These are phyloP conservation scores for Mythimna pallens DNA, from an alignment of 2,888 invertebrate species.

Conservation along the genomic window DNA sequence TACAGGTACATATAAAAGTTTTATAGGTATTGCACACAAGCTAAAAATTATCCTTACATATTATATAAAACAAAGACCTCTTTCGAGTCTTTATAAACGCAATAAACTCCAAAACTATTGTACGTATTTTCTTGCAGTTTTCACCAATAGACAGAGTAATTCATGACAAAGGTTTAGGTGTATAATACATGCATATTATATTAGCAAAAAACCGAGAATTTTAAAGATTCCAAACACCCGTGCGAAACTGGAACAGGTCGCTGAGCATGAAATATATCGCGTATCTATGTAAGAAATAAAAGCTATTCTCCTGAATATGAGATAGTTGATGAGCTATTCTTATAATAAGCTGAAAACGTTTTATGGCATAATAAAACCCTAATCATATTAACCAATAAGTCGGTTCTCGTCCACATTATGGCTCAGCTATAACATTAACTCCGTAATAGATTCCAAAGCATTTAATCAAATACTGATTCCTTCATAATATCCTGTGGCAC, in stretches of 20 bases:
- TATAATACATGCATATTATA: too few species aligned
- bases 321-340: background rate
- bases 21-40: too few species aligned
- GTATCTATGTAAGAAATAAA: background rate
- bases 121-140: too few species aligned
- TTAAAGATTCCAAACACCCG: too few species aligned
- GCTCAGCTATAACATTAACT: constrained; percentile 3
- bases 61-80: background rate
- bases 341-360: constrained; percentile 10
- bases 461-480: constrained; percentile 12
- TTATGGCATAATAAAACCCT: constrained; percentile 21
- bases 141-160: too few species aligned
- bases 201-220: too few species aligned
- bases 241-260: too few species aligned
- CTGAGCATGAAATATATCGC: background rate
- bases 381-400: constrained; percentile 9
- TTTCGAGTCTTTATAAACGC: too few species aligned
- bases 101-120: too few species aligned
- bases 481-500: constrained; percentile 22
- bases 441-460: background rate
- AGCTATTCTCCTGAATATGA: background rate
- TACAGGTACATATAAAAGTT: too few species aligned
- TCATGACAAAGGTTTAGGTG: too few species aligned
- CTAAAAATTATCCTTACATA: background rate
- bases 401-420: constrained; percentile 6